A percentile compares a stretch with the other conserved stretches of the same genome.
Conservation (phyloP, 2,113 vertebrate species). For the Callocephalon fimbriatum region DNA sequence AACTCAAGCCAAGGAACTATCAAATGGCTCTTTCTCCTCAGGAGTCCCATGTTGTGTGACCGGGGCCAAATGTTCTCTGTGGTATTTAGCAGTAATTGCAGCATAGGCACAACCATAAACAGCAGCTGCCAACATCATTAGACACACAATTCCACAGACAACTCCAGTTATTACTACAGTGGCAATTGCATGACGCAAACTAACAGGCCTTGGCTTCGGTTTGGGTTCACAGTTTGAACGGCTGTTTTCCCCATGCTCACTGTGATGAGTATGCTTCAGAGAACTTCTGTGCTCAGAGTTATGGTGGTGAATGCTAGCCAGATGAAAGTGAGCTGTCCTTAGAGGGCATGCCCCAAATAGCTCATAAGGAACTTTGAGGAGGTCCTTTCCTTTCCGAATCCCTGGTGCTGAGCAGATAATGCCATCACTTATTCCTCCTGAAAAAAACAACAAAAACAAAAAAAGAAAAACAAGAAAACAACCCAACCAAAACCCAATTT, state of each 20-base stretch:
- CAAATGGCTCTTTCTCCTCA: conserved; percentile 81
- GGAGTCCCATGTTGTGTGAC: conserved; percentile 21
- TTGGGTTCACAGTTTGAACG: conserved; percentile 83
- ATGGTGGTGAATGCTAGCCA: conserved; percentile 77
- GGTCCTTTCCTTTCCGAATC: conserved; percentile 84
- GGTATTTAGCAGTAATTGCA: conserved; percentile 89
- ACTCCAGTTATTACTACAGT: conserved; percentile 93
- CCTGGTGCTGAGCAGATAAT: conserved; percentile 86
- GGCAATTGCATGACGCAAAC: conserved; percentile 90
- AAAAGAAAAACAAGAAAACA: neutral
- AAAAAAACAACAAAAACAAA: neutral
- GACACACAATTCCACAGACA: conserved; percentile 91
- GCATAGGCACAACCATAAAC: conserved; percentile 95
- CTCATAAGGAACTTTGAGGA: conserved; percentile 92
- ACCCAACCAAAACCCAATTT: neutral
- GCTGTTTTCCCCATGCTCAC: neutral
- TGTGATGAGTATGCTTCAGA: conserved; percentile 40
- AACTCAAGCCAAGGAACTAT: conserved; percentile 79
- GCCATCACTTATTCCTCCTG: conserved; percentile 89
- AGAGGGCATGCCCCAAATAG: conserved; percentile 88
- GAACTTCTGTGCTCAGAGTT: conserved; percentile 68
- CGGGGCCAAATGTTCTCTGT: conserved; percentile 72
- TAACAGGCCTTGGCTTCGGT: conserved; percentile 81
- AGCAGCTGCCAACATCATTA: conserved; percentile 95
- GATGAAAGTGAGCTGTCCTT: conserved; percentile 76